Percentiles rank a stretch among this genome's conserved stretches.
These are phyloP conservation scores for Tragelaphus strepsiceros DNA, from an alignment of 2,113 vertebrate genomes.

Conservation along the genomic window DNA sequence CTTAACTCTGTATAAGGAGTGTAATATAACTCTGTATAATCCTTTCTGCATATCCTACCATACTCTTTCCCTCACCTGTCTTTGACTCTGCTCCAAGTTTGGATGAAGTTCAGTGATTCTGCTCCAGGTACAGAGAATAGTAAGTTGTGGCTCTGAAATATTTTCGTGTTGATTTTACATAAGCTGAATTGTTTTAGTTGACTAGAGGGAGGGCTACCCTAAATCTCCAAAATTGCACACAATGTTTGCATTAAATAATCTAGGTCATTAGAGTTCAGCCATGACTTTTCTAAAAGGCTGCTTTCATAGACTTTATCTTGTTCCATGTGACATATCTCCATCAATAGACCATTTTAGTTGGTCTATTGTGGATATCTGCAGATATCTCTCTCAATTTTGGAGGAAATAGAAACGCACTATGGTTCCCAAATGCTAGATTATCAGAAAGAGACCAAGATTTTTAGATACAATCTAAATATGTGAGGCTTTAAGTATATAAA, in stretches of 20 bases:
- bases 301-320: constrained; percentile 67
- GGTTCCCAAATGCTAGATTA: constrained; percentile 18
- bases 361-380: background rate
- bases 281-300: constrained; percentile 57
- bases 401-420: constrained; percentile 17
- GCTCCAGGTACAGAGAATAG: constrained; percentile 17
- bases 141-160: constrained; percentile 5
- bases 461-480: constrained; percentile 48
- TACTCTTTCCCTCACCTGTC: background rate
- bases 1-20: background rate
- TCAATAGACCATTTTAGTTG: constrained; percentile 35
- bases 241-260: constrained; percentile 70
- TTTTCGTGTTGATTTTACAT: background rate
- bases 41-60: too few species aligned
- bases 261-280: constrained; percentile 67
- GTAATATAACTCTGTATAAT: background rate
- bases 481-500: constrained; percentile 40
- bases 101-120: constrained; percentile 52
- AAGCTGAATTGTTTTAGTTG: constrained; percentile 19
- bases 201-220: background rate
- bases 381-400: constrained; percentile 17
- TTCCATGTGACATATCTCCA: constrained; percentile 40
- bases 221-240: constrained; percentile 42
- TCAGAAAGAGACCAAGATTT: constrained; percentile 35
- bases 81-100: constrained; percentile 40